Base-by-base conservation (phyloP, 2,797 vertebrate genomes). In the Petrocephalus sullivani region DNA sequence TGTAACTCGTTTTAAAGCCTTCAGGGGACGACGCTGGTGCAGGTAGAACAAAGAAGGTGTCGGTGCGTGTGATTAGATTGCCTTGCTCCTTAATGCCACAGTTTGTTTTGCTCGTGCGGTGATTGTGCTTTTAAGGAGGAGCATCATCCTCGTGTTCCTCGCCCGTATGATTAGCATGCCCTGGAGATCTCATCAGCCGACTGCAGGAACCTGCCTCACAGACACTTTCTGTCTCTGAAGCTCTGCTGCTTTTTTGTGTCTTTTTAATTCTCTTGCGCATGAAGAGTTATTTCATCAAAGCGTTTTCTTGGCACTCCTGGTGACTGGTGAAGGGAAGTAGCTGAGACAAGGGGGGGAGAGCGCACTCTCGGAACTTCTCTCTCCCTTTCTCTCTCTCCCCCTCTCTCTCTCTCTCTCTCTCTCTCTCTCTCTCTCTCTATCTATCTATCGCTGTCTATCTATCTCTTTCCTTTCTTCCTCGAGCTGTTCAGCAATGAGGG, bases 21-120 rank as follows among this genome's bases (percentile, higher is more conserved):
- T 84, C 91, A 86, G 89, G 89, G 87, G 87, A 88, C 82, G 87
- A 89, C 37, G 33, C 21, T 49, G 10, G 54, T 28, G 87, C 71
- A 58, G 71, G 56, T 82, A 41, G 83, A 71, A 86, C 87, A 54
- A 82, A 87, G 67, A 83, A 49, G 49, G 58, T 88, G 54, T 83
- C 46, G 23, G 23, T 58, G n/a, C 89, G 60, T 75, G 37, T 88
- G 85, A 58, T 28, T 51, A 84, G 89, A 87, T 89, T 81, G 56
- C 67, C 10, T 67, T 23, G 8, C 87, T 33, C 21, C 61, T 86
- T 86, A 85, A 90, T 87, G 87, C 58, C 71, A 85, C 87, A 87
- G 92, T 93, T 95, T 95, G 94, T 96, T 96, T 95, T 94, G 95
- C 95, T 93, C 92, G 90, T 91, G 90, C 89, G 92, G 90, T 89